Base-by-base conservation (phyloP, 2,888 invertebrate genomes). In the Meta bourneti region DNA sequence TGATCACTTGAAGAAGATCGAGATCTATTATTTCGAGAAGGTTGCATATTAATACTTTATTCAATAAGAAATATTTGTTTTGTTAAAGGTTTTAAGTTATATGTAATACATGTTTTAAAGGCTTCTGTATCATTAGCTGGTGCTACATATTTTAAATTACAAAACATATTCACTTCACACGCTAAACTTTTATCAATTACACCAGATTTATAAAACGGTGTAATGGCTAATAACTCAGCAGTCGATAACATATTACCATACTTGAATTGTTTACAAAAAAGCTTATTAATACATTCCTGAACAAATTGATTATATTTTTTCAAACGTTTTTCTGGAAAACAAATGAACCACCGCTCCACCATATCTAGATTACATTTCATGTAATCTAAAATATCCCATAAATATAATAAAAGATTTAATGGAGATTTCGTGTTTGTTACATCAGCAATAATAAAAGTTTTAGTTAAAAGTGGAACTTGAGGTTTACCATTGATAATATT, bases 301-400 rank as follows among this genome's bases (percentile, higher is more conserved):
- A 83, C 19, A 72, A 83, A 83, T n/a, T 2, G 0, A 8, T 83
- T 51, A 83, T 83, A 83, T 52, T 52, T n/a, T 52, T 71, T 70
- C 8, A 83, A 49, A 71, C 52, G 49, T 72, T 83, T 83, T 83
- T 83, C 83, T 4, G 83, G 83, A 74, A 83, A 83, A 83, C 83
- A 83, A 52, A 83, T 83, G n/a, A 83, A 51, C 83, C 83, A 83
- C 7, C 20, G 49, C 51, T 83, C 83, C 52, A 83, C 19, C 72
- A 72, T 83, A 13, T 83, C 72, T 13, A 83, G 7, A 34, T 83
- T 83, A 4, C 72, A 52, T 49, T 83, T 72, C 7, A 83, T 20
- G 1, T 52, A 83, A 83, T 83, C 83, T 11, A 83, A 72, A 13
- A 83, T 52, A 72, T 83, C 83, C 83, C 83, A 83, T 51, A 83